Evolutionary conservation across 2,888 invertebrate species (phyloP).

Genomic region (Sphinx pinastri): DNA sequence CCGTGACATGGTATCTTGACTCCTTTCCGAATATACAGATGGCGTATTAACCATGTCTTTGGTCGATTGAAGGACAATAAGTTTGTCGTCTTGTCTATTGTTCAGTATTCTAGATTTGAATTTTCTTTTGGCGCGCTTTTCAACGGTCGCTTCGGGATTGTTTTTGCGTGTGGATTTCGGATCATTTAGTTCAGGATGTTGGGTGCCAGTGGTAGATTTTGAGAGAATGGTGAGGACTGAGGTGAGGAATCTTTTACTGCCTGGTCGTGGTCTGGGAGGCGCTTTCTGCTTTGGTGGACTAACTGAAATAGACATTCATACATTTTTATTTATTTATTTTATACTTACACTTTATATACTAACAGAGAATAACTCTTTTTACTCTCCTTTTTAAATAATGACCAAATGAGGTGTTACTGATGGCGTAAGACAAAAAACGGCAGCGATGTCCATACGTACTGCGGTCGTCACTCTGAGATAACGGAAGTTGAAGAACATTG

Average conservation of each 20-base stretch:
- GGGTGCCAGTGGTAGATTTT: slow-evolving; percentile 57
- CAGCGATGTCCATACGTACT: too few relatives aligned
- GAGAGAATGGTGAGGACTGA: slow-evolving; percentile 60
- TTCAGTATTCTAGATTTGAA: slow-evolving; percentile 48
- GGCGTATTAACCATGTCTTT: slow-evolving; percentile 55
- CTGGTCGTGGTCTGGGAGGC: slow-evolving; percentile 46
- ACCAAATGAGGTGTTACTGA: too few relatives aligned
- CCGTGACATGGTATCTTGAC: slow-evolving; percentile 27
- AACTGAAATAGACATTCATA: slow-evolving; percentile 34
- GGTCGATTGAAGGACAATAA: slow-evolving; percentile 53
- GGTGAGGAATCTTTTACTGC: slow-evolving; percentile 52
- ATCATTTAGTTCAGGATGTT: slow-evolving; percentile 49
- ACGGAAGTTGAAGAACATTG: too few relatives aligned
- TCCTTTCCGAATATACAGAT: slow-evolving; percentile 50
- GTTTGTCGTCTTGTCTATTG: slow-evolving; percentile 38
- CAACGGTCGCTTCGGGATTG: slow-evolving; percentile 6
- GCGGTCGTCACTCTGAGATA: too few relatives aligned
- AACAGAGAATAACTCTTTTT: too few relatives aligned
- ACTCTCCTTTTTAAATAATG: too few relatives aligned
- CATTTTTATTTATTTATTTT: too few relatives aligned
- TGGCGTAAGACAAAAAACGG: too few relatives aligned
- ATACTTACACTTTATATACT: too few relatives aligned
- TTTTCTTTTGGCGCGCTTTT: slow-evolving; percentile 36
- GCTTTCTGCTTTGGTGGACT: slow-evolving; percentile 37
- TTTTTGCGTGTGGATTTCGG: slow-evolving; percentile 18